Evolutionary conservation across 2,797 vertebrate genomes (phyloP), one percentile per base, ranked within the genome.

Genomic region (Pseudomugil gertrudae): DNA sequence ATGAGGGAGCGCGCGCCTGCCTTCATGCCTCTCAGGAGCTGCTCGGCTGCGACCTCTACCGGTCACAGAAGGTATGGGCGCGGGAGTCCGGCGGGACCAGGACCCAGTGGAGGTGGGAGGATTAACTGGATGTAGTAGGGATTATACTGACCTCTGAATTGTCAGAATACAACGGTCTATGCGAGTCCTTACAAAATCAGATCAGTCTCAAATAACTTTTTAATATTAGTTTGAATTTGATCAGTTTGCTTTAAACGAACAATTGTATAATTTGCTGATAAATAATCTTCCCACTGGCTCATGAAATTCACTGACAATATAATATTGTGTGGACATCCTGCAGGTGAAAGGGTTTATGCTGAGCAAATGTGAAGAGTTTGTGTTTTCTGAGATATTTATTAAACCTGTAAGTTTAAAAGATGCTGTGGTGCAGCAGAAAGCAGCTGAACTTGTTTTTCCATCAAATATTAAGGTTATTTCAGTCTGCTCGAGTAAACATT

Each of bases 1-100:
- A 84, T 89, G 86, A 78, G 85, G 87, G 74, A 89, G 87, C 87
- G 89, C 87, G 86, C 81, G 52, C 43, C 81, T 80, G 82, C 82
- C 80, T 86, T 89, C 88, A 87, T 72, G 81, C 69, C 85, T 30
- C 75, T 21, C 83, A 59, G 74, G 51, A 76, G 64, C 87, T 82
- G 90, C 88, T 83, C 60, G 61, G 65, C 91, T 87, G 92, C 93
- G 94, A 92, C 94, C 93, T 93, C 93, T 94, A 90, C 81, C 74
- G 94, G 84, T 35, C 80, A 85, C 58, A 79, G 70, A 47, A 45
- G 82, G 35, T 2, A 36, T 10, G 35, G 35, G 35, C 10, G 35
- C 35, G 80, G 87, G 83, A 74, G 38, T 5, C 51, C 14, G 51
- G 40, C 11, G n/a, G 56, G 61, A 27, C 32, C n/a, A 45, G 45